phyloP scores from a whole-genome alignment of 2,888 invertebrate species.

The Chrysodeixis includens region DNA sequence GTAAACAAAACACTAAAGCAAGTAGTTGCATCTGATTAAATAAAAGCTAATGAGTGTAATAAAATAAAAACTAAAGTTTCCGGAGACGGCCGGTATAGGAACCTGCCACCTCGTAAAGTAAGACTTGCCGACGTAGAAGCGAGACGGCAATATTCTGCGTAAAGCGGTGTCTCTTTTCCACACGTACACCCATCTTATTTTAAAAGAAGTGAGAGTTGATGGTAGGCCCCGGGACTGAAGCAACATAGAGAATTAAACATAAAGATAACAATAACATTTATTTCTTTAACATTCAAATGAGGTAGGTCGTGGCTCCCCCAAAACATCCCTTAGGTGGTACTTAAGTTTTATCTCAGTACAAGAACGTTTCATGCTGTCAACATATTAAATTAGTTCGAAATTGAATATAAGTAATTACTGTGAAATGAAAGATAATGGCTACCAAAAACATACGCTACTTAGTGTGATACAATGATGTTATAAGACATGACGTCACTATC shows the following conservation, averaged over 20 bases:
- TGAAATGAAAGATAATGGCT: background rate
- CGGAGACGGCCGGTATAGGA: slow-evolving; percentile 20
- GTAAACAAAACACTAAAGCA: slow-evolving; percentile 1
- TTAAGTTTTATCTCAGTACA: slow-evolving; percentile 56
- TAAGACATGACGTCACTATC: too few relatives aligned
- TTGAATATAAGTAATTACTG: background rate
- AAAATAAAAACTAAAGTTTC: slow-evolving; percentile 57
- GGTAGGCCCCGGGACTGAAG: too few relatives aligned
- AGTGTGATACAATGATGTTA: background rate
- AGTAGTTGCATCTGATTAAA: slow-evolving; percentile 7
- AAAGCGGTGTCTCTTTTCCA: too few relatives aligned
- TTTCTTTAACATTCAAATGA: slow-evolving; percentile 61
- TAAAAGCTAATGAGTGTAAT: slow-evolving; percentile 29
- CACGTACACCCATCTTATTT: too few relatives aligned
- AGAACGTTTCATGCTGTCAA: slow-evolving; percentile 32
- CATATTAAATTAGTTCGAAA: background rate
- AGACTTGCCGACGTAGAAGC: too few relatives aligned
- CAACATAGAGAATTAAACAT: slow-evolving; percentile 46
- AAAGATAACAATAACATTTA: slow-evolving; percentile 63
- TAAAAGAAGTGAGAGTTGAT: too few relatives aligned
- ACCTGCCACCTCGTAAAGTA: too few relatives aligned
- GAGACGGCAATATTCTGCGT: too few relatives aligned
- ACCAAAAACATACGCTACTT: background rate
- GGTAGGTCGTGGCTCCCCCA: slow-evolving; percentile 36
- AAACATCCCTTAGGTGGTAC: slow-evolving; percentile 34